phyloP scores from a whole-genome alignment of 1,140 invertebrate species.

The Lordiphosa collinella region DNA sequence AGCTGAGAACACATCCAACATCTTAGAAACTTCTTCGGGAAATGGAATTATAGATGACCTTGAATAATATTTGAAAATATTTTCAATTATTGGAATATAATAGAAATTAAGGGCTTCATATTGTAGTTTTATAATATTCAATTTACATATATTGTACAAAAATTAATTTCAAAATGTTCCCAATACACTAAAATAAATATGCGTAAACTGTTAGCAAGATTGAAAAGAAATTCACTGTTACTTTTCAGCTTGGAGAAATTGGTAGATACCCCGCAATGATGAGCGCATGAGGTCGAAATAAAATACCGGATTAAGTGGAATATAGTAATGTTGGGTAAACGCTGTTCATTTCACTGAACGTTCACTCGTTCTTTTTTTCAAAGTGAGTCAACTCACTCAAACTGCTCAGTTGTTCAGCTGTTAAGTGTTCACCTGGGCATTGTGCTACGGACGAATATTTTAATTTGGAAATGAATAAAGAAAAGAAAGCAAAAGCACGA shows the following conservation, averaged over 20 bases:
- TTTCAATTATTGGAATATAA: conserved; percentile 38
- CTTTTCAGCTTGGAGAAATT: conserved; percentile 1
- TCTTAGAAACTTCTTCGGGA: conserved; percentile 53
- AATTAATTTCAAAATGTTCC: conserved; percentile 9
- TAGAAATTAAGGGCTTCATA: conserved; percentile 58
- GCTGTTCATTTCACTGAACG: no score
- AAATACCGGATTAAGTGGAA: no score
- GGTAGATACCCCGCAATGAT: not conserved
- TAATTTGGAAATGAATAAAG: no score
- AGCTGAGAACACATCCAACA: conserved; percentile 40
- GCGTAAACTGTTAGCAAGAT: conserved; percentile 27
- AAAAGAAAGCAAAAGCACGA: no score
- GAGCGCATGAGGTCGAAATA: no score
- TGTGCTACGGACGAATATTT: no score
- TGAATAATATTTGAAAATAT: conserved; percentile 58
- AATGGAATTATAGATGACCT: conserved; percentile 62
- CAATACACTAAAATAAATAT: conserved; percentile 11
- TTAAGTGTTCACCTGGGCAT: no score
- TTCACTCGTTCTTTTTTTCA: no score
- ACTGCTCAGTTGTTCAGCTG: no score
- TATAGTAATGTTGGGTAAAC: no score
- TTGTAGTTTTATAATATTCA: conserved; percentile 37
- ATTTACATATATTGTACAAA: conserved; percentile 1
- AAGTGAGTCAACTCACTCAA: no score
- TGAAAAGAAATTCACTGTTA: conserved; percentile 8